Conservation (phyloP, 1,140 invertebrate genomes). For the Maniola jurtina region DNA sequence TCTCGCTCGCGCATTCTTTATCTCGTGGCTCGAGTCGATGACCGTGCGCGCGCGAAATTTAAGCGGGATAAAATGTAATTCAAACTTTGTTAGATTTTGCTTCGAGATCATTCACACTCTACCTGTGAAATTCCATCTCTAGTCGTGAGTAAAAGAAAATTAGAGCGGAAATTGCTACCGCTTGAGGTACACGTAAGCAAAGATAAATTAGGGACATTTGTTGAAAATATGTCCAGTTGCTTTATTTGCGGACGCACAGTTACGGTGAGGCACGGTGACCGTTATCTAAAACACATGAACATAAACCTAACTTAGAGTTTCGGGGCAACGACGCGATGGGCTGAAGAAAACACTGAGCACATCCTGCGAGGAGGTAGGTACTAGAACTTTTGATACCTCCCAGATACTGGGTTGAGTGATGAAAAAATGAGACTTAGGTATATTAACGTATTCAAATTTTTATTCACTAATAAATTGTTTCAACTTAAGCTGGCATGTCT, state of each 20-base stretch:
- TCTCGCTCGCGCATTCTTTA: too few relatives aligned
- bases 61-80: too few relatives aligned
- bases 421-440: neutral
- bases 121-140: too few relatives aligned
- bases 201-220: conserved; percentile 60
- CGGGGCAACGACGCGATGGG: neutral
- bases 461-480: too few relatives aligned
- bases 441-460: neutral
- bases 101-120: too few relatives aligned
- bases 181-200: conserved; percentile 54
- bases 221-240: conserved; percentile 48
- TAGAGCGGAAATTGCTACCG: conserved; percentile 58
- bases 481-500: too few relatives aligned
- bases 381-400: too few relatives aligned
- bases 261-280: conserved; percentile 38
- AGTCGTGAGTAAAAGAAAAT: conserved; percentile 42
- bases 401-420: too few relatives aligned
- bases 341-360: neutral
- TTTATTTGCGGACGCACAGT: conserved; percentile 60
- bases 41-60: too few relatives aligned
- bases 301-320: conserved; percentile 28
- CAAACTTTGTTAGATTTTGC: too few relatives aligned
- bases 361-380: too few relatives aligned
- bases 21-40: too few relatives aligned
- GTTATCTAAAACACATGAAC: conserved; percentile 40